A percentile compares a stretch with the other conserved stretches of the same genome.
Conservation (phyloP, 2,113 vertebrate genomes). For the Ctenodactylus gundi region DNA sequence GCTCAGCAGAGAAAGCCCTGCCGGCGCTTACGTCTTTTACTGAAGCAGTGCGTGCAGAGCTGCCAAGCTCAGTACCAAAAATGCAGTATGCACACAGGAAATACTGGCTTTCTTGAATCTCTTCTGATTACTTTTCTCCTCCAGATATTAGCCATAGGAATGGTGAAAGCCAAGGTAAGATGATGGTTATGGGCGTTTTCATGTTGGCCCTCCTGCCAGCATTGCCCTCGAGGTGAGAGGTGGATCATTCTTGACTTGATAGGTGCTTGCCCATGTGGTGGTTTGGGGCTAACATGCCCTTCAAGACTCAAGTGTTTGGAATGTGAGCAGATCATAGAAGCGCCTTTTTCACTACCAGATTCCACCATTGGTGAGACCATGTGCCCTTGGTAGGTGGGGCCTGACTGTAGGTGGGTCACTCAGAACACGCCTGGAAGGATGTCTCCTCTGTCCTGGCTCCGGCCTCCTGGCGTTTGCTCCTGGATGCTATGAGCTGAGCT, state of each 20-base stretch:
- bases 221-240: fast-evolving
- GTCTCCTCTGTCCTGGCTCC: too few relatives aligned
- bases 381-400: too few relatives aligned
- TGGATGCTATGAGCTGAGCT: too few relatives aligned
- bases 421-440: too few relatives aligned
- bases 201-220: fast-evolving
- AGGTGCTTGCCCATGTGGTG: too few relatives aligned
- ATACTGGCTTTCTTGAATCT: background rate
- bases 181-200: background rate
- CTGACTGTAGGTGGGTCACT: too few relatives aligned
- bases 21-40: background rate
- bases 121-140: background rate
- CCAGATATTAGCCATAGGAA: fast-evolving
- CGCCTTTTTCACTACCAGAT: too few relatives aligned
- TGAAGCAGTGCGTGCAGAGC: background rate
- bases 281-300: too few relatives aligned
- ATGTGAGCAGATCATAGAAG: too few relatives aligned
- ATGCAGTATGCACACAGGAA: fast-evolving
- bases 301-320: too few relatives aligned
- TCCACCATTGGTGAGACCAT: too few relatives aligned
- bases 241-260: background rate
- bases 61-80: background rate
- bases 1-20: background rate
- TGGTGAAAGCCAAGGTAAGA: background rate
- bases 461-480: too few relatives aligned